Evolutionary conservation across 2,113 vertebrate species (phyloP).

Genomic region (Hypocryptadius cinnamomeus): DNA sequence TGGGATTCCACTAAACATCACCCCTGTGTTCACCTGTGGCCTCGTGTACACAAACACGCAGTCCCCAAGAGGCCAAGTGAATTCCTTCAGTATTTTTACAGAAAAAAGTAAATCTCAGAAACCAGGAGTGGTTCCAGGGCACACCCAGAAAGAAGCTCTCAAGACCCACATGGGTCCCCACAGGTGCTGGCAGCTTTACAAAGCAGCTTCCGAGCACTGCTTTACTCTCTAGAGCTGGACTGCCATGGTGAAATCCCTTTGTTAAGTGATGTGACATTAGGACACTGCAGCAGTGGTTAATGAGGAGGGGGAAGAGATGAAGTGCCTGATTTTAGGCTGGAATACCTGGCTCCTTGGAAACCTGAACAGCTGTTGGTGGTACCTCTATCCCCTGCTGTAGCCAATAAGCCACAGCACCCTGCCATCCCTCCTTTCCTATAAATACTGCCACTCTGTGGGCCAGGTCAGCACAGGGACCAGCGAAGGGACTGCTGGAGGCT

Average conservation of each 20-base stretch:
- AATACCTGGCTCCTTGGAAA: not conserved
- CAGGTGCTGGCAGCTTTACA: not conserved
- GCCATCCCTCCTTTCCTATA: not conserved
- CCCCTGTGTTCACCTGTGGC: not conserved
- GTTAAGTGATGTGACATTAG: not conserved
- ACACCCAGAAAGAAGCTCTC: not conserved
- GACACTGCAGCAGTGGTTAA: not conserved
- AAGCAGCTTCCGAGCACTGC: not conserved
- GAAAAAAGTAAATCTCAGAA: not conserved
- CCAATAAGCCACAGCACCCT: not conserved
- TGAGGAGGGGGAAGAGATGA: not conserved
- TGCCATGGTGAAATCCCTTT: not conserved
- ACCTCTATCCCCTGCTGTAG: not conserved
- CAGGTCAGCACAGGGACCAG: not conserved
- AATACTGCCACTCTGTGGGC: not conserved
- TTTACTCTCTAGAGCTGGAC: not conserved
- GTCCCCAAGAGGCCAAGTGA: not conserved
- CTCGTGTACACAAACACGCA: accelerated
- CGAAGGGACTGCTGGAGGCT: not conserved
- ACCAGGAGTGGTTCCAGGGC: not conserved
- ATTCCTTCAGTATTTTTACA: not conserved
- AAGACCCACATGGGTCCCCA: not conserved
- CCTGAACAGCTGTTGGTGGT: not conserved
- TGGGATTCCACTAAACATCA: not conserved
- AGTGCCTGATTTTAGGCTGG: not conserved